Evolutionary conservation across 2,888 invertebrate species (phyloP).

Genomic region (Meloe dianella): DNA sequence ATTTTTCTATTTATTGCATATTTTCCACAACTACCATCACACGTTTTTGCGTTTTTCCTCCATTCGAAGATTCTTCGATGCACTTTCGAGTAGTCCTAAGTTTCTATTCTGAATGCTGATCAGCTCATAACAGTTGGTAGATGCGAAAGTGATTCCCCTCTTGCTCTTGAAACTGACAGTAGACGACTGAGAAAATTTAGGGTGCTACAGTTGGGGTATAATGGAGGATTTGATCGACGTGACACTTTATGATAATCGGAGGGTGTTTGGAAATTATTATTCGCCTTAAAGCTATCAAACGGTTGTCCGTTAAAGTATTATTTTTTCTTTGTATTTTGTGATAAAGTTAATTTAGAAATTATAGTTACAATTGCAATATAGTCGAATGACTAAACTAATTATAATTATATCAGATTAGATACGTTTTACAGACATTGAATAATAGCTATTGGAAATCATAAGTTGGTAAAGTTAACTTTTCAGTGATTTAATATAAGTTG

Average conservation of each 20-base stretch:
- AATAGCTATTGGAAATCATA: slow-evolving; percentile 32
- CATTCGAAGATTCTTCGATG: slow-evolving; percentile 37
- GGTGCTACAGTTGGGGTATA: background rate
- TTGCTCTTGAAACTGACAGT: background rate
- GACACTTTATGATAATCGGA: slow-evolving; percentile 2
- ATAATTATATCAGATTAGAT: slow-evolving; percentile 15
- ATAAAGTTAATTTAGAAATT: background rate
- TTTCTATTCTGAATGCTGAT: slow-evolving; percentile 32
- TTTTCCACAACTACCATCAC: slow-evolving; percentile 12
- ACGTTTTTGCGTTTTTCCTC: slow-evolving; percentile 15
- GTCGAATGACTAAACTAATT: background rate
- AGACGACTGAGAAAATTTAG: background rate
- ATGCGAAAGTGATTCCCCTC: slow-evolving; percentile 24
- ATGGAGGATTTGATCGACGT: background rate
- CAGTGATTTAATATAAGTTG: slow-evolving; percentile 43
- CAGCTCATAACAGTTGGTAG: slow-evolving; percentile 24
- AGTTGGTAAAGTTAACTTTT: slow-evolving; percentile 35
- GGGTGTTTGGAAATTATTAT: background rate
- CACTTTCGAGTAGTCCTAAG: slow-evolving; percentile 41
- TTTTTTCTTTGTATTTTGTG: background rate
- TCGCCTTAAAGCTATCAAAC: background rate
- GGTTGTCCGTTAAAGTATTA: background rate
- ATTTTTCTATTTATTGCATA: slow-evolving; percentile 40
- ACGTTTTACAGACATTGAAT: slow-evolving; percentile 29
- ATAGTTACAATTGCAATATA: background rate